Conservation (phyloP, 2,113 vertebrate species). For the Colossoma macropomum region DNA sequence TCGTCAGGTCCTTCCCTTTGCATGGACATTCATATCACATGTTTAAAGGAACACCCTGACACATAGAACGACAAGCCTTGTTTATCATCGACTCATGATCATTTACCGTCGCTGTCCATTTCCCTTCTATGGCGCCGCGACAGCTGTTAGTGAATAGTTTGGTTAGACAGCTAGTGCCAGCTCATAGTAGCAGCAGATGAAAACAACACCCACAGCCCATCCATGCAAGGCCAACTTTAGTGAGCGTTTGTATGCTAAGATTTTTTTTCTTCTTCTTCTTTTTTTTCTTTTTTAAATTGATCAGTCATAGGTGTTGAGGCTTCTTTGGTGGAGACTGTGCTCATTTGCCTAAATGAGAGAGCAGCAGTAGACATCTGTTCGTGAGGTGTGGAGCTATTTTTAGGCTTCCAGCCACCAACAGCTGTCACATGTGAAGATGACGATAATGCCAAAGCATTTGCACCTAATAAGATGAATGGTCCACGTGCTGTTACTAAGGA, state of each 20-base stretch:
- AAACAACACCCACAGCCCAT: conserved; percentile 73
- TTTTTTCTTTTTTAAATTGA: conserved; percentile 53
- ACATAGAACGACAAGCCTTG: conserved; percentile 34
- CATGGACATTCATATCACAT: conserved; percentile 12
- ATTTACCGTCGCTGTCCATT: conserved; percentile 57
- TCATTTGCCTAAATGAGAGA: conserved; percentile 58
- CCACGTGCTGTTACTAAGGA: conserved; percentile 62
- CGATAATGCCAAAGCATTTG: conserved; percentile 45
- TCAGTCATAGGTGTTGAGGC: conserved; percentile 71
- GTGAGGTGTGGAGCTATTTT: conserved; percentile 64
- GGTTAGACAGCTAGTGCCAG: conserved; percentile 50
- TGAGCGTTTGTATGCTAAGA: conserved; percentile 8
- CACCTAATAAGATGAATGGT: conserved; percentile 47
- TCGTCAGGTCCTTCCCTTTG: background rate
- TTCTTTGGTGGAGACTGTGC: conserved; percentile 20
- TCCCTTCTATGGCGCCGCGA: conserved; percentile 21
- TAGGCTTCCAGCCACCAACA: conserved; percentile 53
- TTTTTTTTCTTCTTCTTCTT: conserved; percentile 38
- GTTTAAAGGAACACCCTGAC: conserved; percentile 28
- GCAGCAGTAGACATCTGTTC: conserved; percentile 70
- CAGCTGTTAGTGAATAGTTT: conserved; percentile 60
- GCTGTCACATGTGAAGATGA: conserved; percentile 64
- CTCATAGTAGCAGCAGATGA: conserved; percentile 54
- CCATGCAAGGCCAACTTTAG: conserved; percentile 47
- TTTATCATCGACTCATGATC: conserved; percentile 54